Evolutionary conservation across 2,888 invertebrate genomes (phyloP), one percentile per base, ranked within the genome.

Genomic region (Latrodectus elegans): DNA sequence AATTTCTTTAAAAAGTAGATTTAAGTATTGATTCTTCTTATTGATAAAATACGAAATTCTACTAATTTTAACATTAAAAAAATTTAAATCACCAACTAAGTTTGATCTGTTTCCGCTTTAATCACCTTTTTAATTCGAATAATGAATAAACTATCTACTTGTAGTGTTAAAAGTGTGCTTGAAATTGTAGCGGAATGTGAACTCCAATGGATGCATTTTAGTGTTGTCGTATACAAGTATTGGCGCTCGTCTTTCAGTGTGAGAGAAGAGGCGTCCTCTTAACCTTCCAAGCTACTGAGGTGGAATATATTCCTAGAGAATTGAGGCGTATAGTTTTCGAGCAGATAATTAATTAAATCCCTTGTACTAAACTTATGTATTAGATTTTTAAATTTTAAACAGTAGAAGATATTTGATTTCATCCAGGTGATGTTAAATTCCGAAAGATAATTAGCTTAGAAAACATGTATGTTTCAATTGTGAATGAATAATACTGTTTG

Each of bases 311-410:
- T 53, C 26, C 53, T 68, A 15, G 22, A 38, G 52, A 65, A 74
- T 52, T 73, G 51, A 65, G 73, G 73, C 74, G 72, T 38, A 17
- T 64, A 60, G 80, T 80, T 80, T 71, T 72, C 14, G 17, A 51
- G 64, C 71, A 73, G 73, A 81, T 74, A 81, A 73, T 74, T 81
- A 81, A 81, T 81, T 81, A 81, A 81, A 81, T 65, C 67, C 81
- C 60, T 6, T 60, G 60, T 60, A 11, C 6, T 15, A n/a, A 9
- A 60, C 60, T 15, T 38, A 38, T 38, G 6, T 38, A 38, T 38
- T 38, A 38, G 38, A 22, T 38, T 38, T 38, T 38, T 38, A 38
- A 38, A 38, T 38, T 38, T 38, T 38, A 38, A 38, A 38, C 38
- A 3, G 38, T 38, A 38, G 6, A 38, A 38, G 38, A 38, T 38